Base-by-base conservation (phyloP, 2,113 vertebrate genomes). In the Peromyscus leucopus region DNA sequence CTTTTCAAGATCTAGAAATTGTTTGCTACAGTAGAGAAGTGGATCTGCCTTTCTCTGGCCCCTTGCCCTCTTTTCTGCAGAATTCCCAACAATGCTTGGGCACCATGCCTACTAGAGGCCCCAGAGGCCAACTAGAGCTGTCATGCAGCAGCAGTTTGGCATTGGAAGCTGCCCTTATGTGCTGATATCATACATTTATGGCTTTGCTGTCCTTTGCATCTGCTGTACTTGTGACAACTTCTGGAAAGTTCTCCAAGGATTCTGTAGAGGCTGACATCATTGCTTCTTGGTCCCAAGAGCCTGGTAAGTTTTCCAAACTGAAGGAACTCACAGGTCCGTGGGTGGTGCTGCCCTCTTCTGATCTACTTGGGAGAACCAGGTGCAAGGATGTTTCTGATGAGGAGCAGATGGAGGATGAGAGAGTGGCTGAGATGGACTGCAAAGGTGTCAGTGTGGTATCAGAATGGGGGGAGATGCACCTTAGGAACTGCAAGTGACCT, bases 381-480 rank as follows among this genome's bases (percentile, higher is more conserved):
- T 98, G 98, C 72, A 99, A 78, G 0, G 99, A 99, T 2, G 98
- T 98, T 89, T 99, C 98, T 7, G 99, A 99, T 2, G 99, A 98
- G 71, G 99, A 99, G 65, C 98, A 98, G 42, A 97, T 94, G 0
- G 99, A 99, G 89, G 99, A 98, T 4, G 99, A 99, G 89, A 99
- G 98, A 0, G 99, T 99, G 11, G 98, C 98, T 13, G 99, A 99
- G 95, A 99, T 98, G 91, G 99, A 99, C 97, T 99, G 99, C 92
- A 99, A 98, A 83, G 99, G 98, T 39, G 99, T 98, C 98, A 99
- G 97, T 0, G 99, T 98, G 12, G 97, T 96, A 39, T 99, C 99
- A n/a, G 99, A 98, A 96, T n/a, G 98, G 11, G 98, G 98, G 91
- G 99, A 98, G 33, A 98, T 97, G 96, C 99, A 98, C 95, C 98